phyloP scores from a whole-genome alignment of 2,888 invertebrate species.

The Andrena dorsata region DNA sequence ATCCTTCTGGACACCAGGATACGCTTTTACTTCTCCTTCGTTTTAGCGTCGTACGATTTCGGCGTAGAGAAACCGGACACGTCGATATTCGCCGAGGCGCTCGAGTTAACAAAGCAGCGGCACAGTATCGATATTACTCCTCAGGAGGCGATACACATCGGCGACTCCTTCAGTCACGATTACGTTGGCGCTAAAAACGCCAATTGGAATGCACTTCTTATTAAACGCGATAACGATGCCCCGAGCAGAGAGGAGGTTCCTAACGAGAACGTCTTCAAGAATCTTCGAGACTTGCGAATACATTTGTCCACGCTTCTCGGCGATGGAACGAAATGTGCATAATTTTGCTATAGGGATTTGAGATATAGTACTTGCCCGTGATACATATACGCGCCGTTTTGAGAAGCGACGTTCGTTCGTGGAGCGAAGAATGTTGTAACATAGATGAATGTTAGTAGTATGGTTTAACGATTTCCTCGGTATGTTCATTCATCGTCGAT shows the following conservation, averaged over 20 bases:
- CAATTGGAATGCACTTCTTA: slow-evolving; percentile 90
- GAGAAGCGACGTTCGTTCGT: not conserved
- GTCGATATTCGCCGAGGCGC: slow-evolving; percentile 88
- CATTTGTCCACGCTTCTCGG: slow-evolving; percentile 65
- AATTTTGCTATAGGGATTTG: not conserved
- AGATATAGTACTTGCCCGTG: not conserved
- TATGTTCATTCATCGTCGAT: not conserved
- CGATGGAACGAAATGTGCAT: not conserved
- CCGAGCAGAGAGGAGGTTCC: slow-evolving; percentile 57
- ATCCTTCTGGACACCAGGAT: slow-evolving; percentile 89
- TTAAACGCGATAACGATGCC: slow-evolving; percentile 70
- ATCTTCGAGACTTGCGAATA: slow-evolving; percentile 73
- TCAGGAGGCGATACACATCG: slow-evolving; percentile 92
- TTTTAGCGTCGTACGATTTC: slow-evolving; percentile 91
- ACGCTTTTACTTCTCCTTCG: slow-evolving; percentile 91
- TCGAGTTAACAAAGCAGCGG: slow-evolving; percentile 86
- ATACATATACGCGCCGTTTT: not conserved
- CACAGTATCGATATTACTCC: slow-evolving; percentile 80
- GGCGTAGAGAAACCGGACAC: slow-evolving; percentile 91
- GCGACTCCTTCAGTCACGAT: slow-evolving; percentile 92
- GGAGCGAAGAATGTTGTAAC: no score
- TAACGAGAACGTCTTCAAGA: slow-evolving; percentile 67
- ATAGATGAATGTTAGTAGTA: no score
- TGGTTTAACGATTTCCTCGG: no score
- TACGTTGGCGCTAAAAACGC: slow-evolving; percentile 91